These are phyloP conservation scores for Molorchus minor DNA, from an alignment of 2,888 invertebrate species.

Conservation along the genomic window DNA sequence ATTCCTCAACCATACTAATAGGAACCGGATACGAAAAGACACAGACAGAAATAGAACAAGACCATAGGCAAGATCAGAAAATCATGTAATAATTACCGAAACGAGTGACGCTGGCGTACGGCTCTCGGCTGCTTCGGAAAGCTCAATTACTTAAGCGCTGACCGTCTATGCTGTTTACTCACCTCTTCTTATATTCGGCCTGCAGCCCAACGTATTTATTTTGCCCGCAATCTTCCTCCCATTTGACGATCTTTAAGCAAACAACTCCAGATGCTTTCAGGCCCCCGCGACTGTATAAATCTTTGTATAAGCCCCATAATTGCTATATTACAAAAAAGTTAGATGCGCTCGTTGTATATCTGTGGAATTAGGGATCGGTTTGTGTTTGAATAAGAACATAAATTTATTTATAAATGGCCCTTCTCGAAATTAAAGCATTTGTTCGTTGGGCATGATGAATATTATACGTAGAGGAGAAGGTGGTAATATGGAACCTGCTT, in stretches of 20 bases:
- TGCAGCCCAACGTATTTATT: constrained; percentile 49
- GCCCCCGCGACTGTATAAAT: constrained; percentile 42
- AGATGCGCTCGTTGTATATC: neutral
- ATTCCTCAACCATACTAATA: too few relatives aligned
- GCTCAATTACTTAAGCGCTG: constrained; percentile 61
- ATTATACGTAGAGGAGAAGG: too few relatives aligned
- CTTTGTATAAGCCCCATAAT: constrained; percentile 43
- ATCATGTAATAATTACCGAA: constrained; percentile 52
- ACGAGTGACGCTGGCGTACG: constrained; percentile 11
- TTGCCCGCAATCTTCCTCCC: constrained; percentile 53
- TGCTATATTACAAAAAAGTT: constrained; percentile 29
- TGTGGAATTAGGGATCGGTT: neutral
- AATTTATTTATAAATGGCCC: neutral
- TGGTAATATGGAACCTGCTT: too few relatives aligned
- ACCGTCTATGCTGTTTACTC: constrained; percentile 58
- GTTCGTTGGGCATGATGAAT: too few relatives aligned
- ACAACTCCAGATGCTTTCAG: constrained; percentile 45
- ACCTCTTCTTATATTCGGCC: constrained; percentile 55
- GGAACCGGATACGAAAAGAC: too few relatives aligned
- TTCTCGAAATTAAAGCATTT: too few relatives aligned
- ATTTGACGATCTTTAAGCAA: constrained; percentile 55
- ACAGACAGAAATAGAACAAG: too few relatives aligned
- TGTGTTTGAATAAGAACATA: neutral
- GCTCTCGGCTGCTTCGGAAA: constrained; percentile 47
- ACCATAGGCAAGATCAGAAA: too few relatives aligned